These are phyloP conservation scores for Cranoglanis bouderius DNA, from an alignment of 2,113 vertebrate species.

Conservation along the genomic window DNA sequence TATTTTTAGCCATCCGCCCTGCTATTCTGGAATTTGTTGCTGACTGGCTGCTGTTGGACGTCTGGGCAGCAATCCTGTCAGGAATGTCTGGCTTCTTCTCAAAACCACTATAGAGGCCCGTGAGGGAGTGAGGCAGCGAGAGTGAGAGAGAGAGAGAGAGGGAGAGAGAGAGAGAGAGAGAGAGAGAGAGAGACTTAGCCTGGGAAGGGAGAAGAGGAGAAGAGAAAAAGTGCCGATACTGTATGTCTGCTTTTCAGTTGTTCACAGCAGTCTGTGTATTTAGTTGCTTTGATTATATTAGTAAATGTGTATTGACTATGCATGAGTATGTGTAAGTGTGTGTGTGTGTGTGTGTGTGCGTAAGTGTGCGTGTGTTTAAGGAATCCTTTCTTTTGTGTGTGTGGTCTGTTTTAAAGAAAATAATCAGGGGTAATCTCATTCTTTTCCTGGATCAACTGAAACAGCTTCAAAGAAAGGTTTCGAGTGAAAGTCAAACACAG, in stretches of 20 bases:
- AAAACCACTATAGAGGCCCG: slow-evolving; percentile 70
- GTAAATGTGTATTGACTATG: neutral
- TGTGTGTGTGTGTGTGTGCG: too few species aligned
- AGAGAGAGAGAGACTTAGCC: slow-evolving; percentile 49
- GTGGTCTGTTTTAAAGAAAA: slow-evolving; percentile 61
- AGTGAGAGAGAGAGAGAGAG: neutral
- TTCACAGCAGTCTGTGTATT: neutral
- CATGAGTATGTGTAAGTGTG: neutral
- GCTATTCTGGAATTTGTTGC: slow-evolving; percentile 81
- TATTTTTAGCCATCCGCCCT: slow-evolving; percentile 77
- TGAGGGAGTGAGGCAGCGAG: slow-evolving; percentile 20
- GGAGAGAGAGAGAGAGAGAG: neutral
- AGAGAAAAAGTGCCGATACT: slow-evolving; percentile 50
- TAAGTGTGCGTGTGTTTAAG: slow-evolving; percentile 28
- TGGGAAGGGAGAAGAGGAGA: slow-evolving; percentile 19
- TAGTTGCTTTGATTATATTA: neutral
- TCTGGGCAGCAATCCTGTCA: slow-evolving; percentile 75
- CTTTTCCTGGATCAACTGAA: slow-evolving; percentile 66
- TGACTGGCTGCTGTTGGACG: slow-evolving; percentile 76
- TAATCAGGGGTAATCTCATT: slow-evolving; percentile 69
- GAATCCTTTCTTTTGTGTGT: slow-evolving; percentile 3
- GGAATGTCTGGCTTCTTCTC: slow-evolving; percentile 79
- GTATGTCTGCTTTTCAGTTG: slow-evolving; percentile 24
- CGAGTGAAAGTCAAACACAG: slow-evolving; percentile 60
- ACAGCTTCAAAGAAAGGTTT: slow-evolving; percentile 68